These are phyloP conservation scores for Chloropsis cyanopogon DNA, from an alignment of 2,113 vertebrate species.

Conservation along the genomic window DNA sequence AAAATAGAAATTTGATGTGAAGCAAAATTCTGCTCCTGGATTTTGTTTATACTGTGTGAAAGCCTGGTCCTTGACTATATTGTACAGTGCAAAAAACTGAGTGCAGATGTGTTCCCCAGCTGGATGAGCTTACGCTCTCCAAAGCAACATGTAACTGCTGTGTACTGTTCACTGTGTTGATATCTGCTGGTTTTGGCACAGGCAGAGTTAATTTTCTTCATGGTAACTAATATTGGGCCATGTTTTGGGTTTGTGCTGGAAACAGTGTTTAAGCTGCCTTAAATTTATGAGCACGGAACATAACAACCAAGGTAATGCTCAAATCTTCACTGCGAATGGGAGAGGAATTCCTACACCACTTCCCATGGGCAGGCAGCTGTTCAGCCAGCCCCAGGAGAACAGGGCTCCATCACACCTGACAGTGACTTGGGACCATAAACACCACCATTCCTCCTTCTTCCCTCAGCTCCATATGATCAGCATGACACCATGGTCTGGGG, in stretches of 20 bases:
- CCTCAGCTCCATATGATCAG: neutral
- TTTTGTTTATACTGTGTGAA: neutral
- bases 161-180: neutral
- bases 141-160: neutral
- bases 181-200: neutral
- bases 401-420: neutral
- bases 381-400: neutral
- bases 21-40: neutral
- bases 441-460: neutral
- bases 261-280: neutral
- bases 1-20: neutral
- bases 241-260: neutral
- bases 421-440: neutral
- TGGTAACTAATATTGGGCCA: neutral
- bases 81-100: neutral
- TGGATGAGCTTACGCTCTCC: neutral
- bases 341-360: neutral
- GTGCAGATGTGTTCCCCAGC: neutral
- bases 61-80: neutral
- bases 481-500: neutral
- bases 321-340: fast-evolving
- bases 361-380: neutral
- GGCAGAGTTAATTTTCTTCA: neutral
- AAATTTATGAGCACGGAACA: neutral
- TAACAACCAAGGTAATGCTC: neutral